Base-by-base conservation (phyloP, 1,140 invertebrate genomes). In the Drosophila melanica region DNA sequence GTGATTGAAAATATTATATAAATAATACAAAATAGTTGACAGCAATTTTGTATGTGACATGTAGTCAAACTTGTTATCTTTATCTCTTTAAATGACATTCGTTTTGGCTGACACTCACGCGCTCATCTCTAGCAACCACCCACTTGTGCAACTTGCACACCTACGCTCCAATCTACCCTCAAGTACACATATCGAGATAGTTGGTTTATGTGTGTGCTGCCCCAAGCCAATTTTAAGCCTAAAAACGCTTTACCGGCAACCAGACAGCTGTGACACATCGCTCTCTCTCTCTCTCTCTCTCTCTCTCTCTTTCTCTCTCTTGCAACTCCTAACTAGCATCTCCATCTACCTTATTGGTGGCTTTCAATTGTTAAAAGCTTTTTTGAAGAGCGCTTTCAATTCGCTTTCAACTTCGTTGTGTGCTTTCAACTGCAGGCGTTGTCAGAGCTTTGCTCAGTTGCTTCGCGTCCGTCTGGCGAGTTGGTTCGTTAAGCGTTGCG, bases 381-480 rank as follows among this genome's bases (percentile, higher is more conserved):
- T 57, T 64, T 8, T 35, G 27, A 16, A 59, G 44, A 18, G 11
- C 35, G 55, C 54, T 59, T 67, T 67, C 57, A 69, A 69, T 60
- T 47, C 39, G 64, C 16, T 53, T 73, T 73, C 65, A 73, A 73
- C 57, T 67, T 68, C 50, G 14, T 18, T 30, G 50, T 57, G 47
- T 54, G 41, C 63, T 66, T 79, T 79, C 62, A 78, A 82, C 27
- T 42, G 58, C 66, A 35, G 39, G 47, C 80, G 67, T 79, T 75
- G 44, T 16, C 39, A 42, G 59, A 79, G 70, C 60, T 76, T 80
- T 75, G 59, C 69, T 78, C 79, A 86, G 77, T 79, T 87, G 79
- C 57, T 66, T 82, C 65, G 79, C 79, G 84, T 79, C 68, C 60
- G 67, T 76, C 67, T 59, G 57, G 58, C 67, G 73, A 82, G 82